Conservation (phyloP, 1,140 invertebrate genomes). For the Orchesella cincta region DNA sequence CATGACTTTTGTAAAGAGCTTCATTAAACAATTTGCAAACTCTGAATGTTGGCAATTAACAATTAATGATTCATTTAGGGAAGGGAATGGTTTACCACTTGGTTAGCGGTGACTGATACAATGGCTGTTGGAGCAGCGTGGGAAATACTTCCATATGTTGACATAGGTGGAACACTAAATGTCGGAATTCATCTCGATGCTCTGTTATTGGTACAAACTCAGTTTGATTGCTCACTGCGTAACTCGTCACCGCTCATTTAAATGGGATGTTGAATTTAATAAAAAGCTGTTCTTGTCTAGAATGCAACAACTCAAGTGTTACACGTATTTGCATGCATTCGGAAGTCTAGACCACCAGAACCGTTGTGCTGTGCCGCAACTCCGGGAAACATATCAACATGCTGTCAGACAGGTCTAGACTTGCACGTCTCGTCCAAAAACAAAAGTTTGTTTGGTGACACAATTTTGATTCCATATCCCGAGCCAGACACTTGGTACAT, state of each 20-base stretch:
- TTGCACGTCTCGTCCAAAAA: slow-evolving; percentile 60
- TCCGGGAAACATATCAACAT: slow-evolving; percentile 59
- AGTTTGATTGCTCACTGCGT: too few species aligned
- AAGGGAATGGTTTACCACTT: slow-evolving; percentile 60
- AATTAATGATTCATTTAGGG: slow-evolving; percentile 54
- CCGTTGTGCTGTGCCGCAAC: slow-evolving; percentile 52
- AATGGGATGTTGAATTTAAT: too few species aligned
- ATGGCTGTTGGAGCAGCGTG: slow-evolving; percentile 59
- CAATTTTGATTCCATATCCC: slow-evolving; percentile 72
- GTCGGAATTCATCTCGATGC: slow-evolving; percentile 58
- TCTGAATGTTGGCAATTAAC: too few species aligned
- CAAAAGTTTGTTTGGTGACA: slow-evolving; percentile 52
- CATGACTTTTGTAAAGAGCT: background rate
- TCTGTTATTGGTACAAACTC: slow-evolving; percentile 49
- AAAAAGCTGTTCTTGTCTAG: too few species aligned
- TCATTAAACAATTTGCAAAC: too few species aligned
- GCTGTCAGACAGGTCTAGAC: slow-evolving; percentile 63
- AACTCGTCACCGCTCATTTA: too few species aligned
- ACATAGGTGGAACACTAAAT: slow-evolving; percentile 62
- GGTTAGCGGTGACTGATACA: slow-evolving; percentile 57
- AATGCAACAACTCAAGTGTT: slow-evolving; percentile 57
- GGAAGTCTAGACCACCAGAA: slow-evolving; percentile 59
- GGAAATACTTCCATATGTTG: slow-evolving; percentile 60
- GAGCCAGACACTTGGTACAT: slow-evolving; percentile 76
- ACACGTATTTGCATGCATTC: slow-evolving; percentile 65